A percentile compares a stretch with the other conserved stretches of the same genome.
phyloP scores from a whole-genome alignment of 2,797 vertebrate species.

The Anguilla pacifica region DNA sequence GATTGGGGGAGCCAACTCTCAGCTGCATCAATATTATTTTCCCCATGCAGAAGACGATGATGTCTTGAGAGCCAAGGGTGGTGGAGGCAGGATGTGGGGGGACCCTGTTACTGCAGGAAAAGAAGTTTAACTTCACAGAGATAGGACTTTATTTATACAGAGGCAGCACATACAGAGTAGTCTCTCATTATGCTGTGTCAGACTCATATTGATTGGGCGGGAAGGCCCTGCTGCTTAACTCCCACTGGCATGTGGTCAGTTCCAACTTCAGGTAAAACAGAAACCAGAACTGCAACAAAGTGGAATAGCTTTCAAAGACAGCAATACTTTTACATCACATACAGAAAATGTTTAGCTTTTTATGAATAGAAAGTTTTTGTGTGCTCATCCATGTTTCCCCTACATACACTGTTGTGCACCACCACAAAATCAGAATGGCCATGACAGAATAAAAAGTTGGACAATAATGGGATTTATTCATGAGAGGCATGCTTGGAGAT shows the following conservation, averaged over 20 bases:
- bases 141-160: conserved; percentile 37
- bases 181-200: conserved; percentile 43
- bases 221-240: not conserved
- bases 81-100: conserved; percentile 32
- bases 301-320: not conserved
- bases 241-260: not conserved
- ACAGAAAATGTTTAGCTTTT: not conserved
- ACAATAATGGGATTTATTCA: not conserved
- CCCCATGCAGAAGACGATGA: conserved; percentile 49
- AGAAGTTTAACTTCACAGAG: conserved; percentile 52
- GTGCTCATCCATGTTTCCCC: not conserved
- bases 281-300: not conserved
- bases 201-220: conserved; percentile 34
- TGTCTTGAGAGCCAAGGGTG: conserved; percentile 43
- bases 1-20: conserved; percentile 30
- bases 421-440: no score
- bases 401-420: not conserved
- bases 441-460: no score
- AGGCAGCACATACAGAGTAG: not conserved
- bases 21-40: conserved; percentile 61
- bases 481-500: not conserved
- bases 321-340: not conserved
- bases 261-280: not conserved
- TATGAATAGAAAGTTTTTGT: not conserved
- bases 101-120: conserved; percentile 48